Conservation (phyloP, 2,888 invertebrate species). For the Cephus rjabovi region DNA sequence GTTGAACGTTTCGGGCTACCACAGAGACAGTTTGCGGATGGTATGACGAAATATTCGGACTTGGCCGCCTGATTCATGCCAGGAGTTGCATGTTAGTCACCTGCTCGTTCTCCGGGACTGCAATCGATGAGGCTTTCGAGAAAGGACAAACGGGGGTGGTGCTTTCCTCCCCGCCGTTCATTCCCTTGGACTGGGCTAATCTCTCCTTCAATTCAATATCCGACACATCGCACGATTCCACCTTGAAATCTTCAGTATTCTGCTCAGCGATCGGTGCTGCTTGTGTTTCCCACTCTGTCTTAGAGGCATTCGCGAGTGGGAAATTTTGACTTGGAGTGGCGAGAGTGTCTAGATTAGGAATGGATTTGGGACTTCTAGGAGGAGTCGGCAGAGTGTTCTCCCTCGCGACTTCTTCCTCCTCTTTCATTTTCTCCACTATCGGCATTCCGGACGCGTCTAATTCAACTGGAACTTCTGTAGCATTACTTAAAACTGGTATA, state of each 20-base stretch:
- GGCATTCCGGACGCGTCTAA: too few relatives aligned
- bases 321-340: background rate
- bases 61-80: slow-evolving; percentile 50
- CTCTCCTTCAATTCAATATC: slow-evolving; percentile 54
- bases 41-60: slow-evolving; percentile 41
- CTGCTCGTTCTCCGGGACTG: slow-evolving; percentile 52
- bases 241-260: slow-evolving; percentile 48
- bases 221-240: slow-evolving; percentile 52
- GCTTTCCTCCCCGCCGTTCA: slow-evolving; percentile 33
- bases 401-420: too few relatives aligned
- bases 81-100: slow-evolving; percentile 55
- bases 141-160: slow-evolving; percentile 17
- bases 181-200: slow-evolving; percentile 44
- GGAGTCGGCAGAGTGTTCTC: slow-evolving; percentile 40
- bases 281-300: slow-evolving; percentile 17
- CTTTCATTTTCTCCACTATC: too few relatives aligned
- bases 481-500: too few relatives aligned
- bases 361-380: slow-evolving; percentile 42
- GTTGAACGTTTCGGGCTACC: slow-evolving; percentile 23
- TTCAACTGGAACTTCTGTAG: too few relatives aligned
- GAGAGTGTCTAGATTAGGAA: background rate
- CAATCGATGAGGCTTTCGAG: slow-evolving; percentile 31
- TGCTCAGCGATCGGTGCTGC: slow-evolving; percentile 28
- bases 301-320: background rate
- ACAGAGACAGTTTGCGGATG: slow-evolving; percentile 48